phyloP scores from a whole-genome alignment of 2,797 vertebrate species.

The Crocodylus rhombifer region DNA sequence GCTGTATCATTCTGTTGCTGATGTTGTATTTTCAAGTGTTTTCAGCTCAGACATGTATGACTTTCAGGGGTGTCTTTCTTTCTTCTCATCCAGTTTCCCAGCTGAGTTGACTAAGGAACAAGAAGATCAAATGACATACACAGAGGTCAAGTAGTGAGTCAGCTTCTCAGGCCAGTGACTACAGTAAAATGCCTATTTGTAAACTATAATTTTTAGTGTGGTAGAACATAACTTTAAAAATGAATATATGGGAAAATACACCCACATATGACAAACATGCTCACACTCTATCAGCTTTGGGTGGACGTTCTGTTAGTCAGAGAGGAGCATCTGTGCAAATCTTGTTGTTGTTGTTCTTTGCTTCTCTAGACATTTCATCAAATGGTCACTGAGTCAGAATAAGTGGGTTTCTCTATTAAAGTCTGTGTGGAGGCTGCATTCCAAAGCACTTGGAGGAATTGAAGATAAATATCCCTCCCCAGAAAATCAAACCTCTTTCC shows the following conservation, averaged over 20 bases:
- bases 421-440: constrained; percentile 81
- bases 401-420: constrained; percentile 85
- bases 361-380: constrained; percentile 83
- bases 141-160: constrained; percentile 74
- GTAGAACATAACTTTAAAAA: constrained; percentile 77
- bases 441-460: constrained; percentile 75
- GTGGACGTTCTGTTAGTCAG: constrained; percentile 83
- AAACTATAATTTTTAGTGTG: constrained; percentile 79
- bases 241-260: constrained; percentile 80
- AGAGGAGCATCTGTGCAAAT: constrained; percentile 80
- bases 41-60: neutral
- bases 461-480: constrained; percentile 79
- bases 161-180: constrained; percentile 65
- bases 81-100: constrained; percentile 11
- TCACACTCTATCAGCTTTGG: constrained; percentile 73
- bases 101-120: constrained; percentile 42
- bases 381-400: constrained; percentile 86
- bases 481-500: constrained; percentile 18
- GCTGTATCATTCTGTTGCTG: constrained; percentile 46
- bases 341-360: constrained; percentile 73
- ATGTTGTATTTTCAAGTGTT: constrained; percentile 29
- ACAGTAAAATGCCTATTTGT: constrained; percentile 78
- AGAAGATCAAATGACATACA: constrained; percentile 69
- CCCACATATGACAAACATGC: constrained; percentile 80
- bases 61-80: constrained; percentile 37